Base-by-base conservation (phyloP, 1,140 invertebrate genomes). In the Delia radicum region DNA sequence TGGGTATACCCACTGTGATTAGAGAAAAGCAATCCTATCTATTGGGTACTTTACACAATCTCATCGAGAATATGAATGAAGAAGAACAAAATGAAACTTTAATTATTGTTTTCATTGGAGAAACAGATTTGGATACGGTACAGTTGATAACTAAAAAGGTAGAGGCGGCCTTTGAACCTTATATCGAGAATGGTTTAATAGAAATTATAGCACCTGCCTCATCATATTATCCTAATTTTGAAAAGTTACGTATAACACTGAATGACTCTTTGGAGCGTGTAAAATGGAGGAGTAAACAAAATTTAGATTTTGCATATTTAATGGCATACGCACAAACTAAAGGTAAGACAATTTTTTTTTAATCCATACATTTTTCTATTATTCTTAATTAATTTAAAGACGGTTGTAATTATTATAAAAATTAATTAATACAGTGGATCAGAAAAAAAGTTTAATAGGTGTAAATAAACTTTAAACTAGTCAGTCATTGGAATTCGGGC, bases 241-340 rank as follows among this genome's bases (percentile, higher is more conserved):
- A 94, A 33, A 90, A 91, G 46, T 80, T 97, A 28, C 90, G 91
- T 15, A 88, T 92, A 26, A 97, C 95, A 0, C 88, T 98, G 3
- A 96, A 96, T 0, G 97, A 98, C 87, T 91, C 95, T 3, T 88
- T 91, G 75, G 95, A 98, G 81, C 89, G 97, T 28, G 95, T 98
- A 0, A 90, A 93, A 78, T 99, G 97, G 97, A 89, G 97, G 65
- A 96, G 96, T 1, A 99, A 99, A 84, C 97, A 99, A 87, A 98
- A 98, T 87, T 97, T 98, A 61, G 97, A 99, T 86, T 97, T 95
- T 87, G 94, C 96, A 6, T 99, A 96, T 86, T 88, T 99, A 0
- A 99, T 99, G 97, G 94, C 97, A 77, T 98, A 98, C 85, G 93
- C 94, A 10, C 94, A 96, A 80, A 90, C 91, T 0, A 93, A 92